Conservation (phyloP, 2,113 vertebrate genomes). For the Megalops atlanticus region DNA sequence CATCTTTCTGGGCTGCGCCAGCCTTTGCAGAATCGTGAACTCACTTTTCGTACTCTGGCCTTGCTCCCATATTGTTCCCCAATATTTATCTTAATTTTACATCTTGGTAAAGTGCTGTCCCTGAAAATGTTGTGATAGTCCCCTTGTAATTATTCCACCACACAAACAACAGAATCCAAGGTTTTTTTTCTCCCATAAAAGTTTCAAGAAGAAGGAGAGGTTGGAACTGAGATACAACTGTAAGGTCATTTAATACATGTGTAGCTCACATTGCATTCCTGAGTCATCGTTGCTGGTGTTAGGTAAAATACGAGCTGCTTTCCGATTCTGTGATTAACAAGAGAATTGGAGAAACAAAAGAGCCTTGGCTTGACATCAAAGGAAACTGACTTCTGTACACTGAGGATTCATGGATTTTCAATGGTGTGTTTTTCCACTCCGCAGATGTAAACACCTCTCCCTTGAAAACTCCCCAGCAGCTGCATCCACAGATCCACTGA, state of each 20-base stretch:
- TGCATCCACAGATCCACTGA: neutral
- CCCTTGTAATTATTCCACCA: neutral
- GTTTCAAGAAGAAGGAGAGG: neutral
- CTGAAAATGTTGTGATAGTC: neutral
- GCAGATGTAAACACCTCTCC: neutral
- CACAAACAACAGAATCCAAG: neutral
- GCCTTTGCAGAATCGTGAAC: constrained; percentile 4
- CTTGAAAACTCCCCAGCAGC: neutral
- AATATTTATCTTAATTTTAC: constrained; percentile 37
- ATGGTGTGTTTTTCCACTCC: neutral
- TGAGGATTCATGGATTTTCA: neutral
- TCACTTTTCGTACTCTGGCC: constrained; percentile 31
- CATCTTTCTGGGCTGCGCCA: neutral
- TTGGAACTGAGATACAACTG: neutral
- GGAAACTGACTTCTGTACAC: neutral
- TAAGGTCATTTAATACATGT: neutral
- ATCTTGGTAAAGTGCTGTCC: neutral
- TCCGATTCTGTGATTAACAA: neutral
- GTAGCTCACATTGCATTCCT: neutral
- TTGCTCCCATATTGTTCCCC: constrained; percentile 33
- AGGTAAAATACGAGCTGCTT: neutral
- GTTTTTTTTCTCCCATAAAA: neutral
- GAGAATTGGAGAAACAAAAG: neutral
- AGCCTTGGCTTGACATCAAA: neutral
- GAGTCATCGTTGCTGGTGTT: neutral